Base-by-base conservation (phyloP, 2,113 vertebrate genomes). In the Cavia porcellus region DNA sequence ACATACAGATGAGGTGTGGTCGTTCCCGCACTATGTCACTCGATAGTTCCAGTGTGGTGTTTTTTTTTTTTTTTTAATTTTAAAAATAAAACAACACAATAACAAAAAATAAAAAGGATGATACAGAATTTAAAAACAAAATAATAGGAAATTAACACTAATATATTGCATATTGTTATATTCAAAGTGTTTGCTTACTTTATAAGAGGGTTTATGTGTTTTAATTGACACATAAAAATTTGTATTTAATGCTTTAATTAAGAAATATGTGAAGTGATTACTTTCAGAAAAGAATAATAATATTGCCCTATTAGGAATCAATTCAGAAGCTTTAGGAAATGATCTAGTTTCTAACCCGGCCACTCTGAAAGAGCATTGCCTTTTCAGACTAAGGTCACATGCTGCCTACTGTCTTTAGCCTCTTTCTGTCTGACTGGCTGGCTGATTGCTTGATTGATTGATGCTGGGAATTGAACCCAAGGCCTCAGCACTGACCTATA, bases 241-340 rank as follows among this genome's bases (percentile, higher is more conserved):
- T 77, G 6, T 82, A 55, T 47, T 94, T 90, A 77, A 70, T 0
- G n/a, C 52, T 95, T 87, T 87, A 81, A 28, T 74, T 6, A 75
- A 13, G 1, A 42, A 91, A 7, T 89, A 59, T 11, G n/a, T 64
- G 72, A 89, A 82, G n/a, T 57, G 80, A 79, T 2, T 4, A 14
- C 95, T 96, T 90, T 89, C 66, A n/a, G 17, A 50, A 70, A 79
- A 93, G 91, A 80, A 13, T 17, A 89, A 25, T 66, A 24, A 61
- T 55, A 19, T 32, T 24, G 38, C 3, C 10, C 5, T 24, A 0
- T 62, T 61, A 62, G 22, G 11, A 64, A n/a, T 50, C 70, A 70
- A 22, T 15, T 82, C 35, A 59, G 68, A 57, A 5, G 35, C 52
- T 32, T 75, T 87, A 55, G 64, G 79, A 77, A n/a, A 35, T 38